Conservation (phyloP, 1,140 invertebrate genomes). For the Ephestia elutella region DNA sequence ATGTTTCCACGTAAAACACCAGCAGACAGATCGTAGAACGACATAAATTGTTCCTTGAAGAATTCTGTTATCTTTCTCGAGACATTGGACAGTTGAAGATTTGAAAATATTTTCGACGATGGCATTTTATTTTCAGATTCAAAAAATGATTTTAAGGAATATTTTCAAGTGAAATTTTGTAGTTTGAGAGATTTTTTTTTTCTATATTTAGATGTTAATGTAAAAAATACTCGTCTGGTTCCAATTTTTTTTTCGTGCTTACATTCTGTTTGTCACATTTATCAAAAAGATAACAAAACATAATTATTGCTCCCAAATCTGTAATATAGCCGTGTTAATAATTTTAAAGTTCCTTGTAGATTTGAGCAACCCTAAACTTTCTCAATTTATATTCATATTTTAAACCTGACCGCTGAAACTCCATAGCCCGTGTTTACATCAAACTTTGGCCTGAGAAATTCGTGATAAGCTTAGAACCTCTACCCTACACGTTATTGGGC, state of each 20-base stretch:
- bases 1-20: background rate
- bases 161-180: no score
- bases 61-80: background rate
- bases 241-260: no score
- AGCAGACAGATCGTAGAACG: background rate
- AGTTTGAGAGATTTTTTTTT: no score
- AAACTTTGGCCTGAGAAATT: constrained; percentile 35
- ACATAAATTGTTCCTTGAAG: background rate
- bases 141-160: no score
- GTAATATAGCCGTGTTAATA: constrained; percentile 41
- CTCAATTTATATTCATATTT: constrained; percentile 68
- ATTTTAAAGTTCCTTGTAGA: constrained; percentile 55
- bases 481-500: no score
- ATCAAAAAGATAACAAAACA: constrained; percentile 22
- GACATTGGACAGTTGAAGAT: background rate
- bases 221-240: no score
- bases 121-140: no score
- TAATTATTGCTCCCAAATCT: constrained; percentile 34
- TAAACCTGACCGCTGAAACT: constrained; percentile 47
- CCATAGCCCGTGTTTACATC: constrained; percentile 35
- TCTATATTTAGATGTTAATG: no score
- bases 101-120: background rate
- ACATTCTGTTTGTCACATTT: no score
- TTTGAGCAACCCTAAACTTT: constrained; percentile 61
- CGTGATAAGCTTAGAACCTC: background rate